These are phyloP conservation scores for Sycophaga agraensis DNA, from an alignment of 1,140 invertebrate genomes.

Conservation along the genomic window DNA sequence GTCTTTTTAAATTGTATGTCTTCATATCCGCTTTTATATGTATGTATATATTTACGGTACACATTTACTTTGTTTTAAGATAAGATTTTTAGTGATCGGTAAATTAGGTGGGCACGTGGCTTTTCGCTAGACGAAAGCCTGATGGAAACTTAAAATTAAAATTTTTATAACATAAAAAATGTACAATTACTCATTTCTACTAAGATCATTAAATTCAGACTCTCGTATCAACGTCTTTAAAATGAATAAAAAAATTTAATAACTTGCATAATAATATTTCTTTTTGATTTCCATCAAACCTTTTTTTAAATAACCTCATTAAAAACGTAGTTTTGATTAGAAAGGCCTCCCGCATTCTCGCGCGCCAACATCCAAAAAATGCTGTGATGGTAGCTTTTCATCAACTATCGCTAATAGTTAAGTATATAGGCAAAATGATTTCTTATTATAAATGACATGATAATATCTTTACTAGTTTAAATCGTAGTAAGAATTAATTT, in stretches of 20 bases:
- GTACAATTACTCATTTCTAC: neutral
- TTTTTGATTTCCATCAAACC: conserved; percentile 8
- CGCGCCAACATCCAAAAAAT: conserved; percentile 37
- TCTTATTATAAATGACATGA: conserved; percentile 36
- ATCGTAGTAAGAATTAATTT: conserved; percentile 45
- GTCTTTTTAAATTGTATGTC: conserved; percentile 13
- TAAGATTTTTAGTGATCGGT: neutral
- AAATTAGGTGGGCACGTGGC: conserved; percentile 12
- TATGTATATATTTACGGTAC: neutral
- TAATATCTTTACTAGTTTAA: conserved; percentile 41
- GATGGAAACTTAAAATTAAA: conserved; percentile 11
- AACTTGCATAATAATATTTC: neutral
- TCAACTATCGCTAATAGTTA: conserved; percentile 32
- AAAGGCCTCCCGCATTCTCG: conserved; percentile 20
- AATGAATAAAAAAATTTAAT: conserved; percentile 9
- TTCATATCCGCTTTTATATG: neutral
- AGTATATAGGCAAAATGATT: conserved; percentile 37
- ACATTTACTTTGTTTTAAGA: neutral
- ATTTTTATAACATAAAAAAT: conserved; percentile 2
- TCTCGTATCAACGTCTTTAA: neutral
- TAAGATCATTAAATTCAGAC: neutral
- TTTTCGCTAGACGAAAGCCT: conserved; percentile 1
- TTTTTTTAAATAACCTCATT: conserved; percentile 3
- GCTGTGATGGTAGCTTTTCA: conserved; percentile 35
- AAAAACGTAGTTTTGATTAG: conserved; percentile 26